Evolutionary conservation across 2,113 vertebrate species (phyloP).

Genomic region (Lagopus leucura): DNA sequence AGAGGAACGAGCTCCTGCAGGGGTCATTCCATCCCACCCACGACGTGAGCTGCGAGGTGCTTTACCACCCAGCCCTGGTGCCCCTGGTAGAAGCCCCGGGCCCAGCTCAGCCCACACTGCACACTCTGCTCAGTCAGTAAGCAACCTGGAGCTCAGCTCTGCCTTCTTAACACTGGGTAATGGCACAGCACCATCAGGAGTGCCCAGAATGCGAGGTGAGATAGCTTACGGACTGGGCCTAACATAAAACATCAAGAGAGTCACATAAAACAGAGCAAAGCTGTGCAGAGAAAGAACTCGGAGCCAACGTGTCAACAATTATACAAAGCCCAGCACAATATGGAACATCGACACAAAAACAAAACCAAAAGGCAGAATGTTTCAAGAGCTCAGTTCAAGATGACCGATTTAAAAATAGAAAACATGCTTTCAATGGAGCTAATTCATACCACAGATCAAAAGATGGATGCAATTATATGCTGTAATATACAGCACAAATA

Average conservation of each 20-base stretch:
- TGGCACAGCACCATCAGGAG: background rate
- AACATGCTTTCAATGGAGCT: slow-evolving; percentile 68
- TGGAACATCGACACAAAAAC: slow-evolving; percentile 58
- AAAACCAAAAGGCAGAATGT: slow-evolving; percentile 19
- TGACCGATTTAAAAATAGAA: slow-evolving; percentile 65
- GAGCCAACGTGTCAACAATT: slow-evolving; percentile 38
- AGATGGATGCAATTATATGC: slow-evolving; percentile 67
- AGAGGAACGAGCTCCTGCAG: background rate
- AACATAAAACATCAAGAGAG: background rate
- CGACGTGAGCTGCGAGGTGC: background rate
- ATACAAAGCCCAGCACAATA: slow-evolving; percentile 42
- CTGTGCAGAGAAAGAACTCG: background rate
- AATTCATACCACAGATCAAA: slow-evolving; percentile 71
- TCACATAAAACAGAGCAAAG: background rate
- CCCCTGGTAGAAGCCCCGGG: background rate
- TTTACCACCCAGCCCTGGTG: background rate
- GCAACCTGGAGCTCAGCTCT: background rate
- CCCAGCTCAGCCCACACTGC: background rate
- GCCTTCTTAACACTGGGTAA: background rate
- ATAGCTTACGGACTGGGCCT: background rate
- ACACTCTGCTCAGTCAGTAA: background rate
- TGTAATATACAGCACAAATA: slow-evolving; percentile 62
- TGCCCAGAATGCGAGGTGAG: background rate
- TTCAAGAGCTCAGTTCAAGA: slow-evolving; percentile 58
- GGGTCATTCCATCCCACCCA: background rate